These are phyloP conservation scores for Automeris io DNA, from an alignment of 2,888 invertebrate species.

Conservation along the genomic window DNA sequence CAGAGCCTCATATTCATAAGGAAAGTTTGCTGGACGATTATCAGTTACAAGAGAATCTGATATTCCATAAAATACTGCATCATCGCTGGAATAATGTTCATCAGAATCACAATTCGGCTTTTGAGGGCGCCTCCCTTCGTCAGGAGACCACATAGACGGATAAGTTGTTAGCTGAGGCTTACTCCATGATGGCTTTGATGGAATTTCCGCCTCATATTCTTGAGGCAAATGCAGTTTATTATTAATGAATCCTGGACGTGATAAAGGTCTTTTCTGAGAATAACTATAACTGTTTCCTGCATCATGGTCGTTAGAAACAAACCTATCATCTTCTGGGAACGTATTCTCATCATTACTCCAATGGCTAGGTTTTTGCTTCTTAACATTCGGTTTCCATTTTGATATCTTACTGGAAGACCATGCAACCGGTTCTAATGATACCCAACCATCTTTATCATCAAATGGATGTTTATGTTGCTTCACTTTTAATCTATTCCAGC, in stretches of 20 bases:
- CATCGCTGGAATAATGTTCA: conserved; percentile 44
- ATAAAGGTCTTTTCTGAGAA: conserved; percentile 51
- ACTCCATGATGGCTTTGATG: conserved; percentile 59
- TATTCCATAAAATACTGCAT: conserved; percentile 53
- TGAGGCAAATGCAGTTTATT: conserved; percentile 51
- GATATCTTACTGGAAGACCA: conserved; percentile 89
- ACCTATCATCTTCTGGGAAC: conserved; percentile 31
- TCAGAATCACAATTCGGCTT: conserved; percentile 64
- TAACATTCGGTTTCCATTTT: conserved; percentile 84
- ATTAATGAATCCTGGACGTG: conserved; percentile 56
- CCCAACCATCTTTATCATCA: conserved; percentile 86
- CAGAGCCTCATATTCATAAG: conserved; percentile 63
- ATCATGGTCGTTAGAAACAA: conserved; percentile 32
- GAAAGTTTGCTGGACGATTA: conserved; percentile 65
- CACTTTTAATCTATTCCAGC: conserved; percentile 73
- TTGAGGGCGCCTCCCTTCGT: conserved; percentile 57
- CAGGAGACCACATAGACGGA: conserved; percentile 56
- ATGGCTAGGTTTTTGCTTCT: conserved; percentile 66
- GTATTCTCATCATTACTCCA: conserved; percentile 60
- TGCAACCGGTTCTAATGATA: conserved; percentile 85
- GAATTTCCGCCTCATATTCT: conserved; percentile 55
- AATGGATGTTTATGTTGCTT: conserved; percentile 78
- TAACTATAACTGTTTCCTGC: conserved; percentile 41
- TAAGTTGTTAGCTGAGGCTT: conserved; percentile 45
- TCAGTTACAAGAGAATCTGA: conserved; percentile 68